Evolutionary conservation across 2,113 vertebrate genomes (phyloP).

Genomic region (Serilophus lunatus): DNA sequence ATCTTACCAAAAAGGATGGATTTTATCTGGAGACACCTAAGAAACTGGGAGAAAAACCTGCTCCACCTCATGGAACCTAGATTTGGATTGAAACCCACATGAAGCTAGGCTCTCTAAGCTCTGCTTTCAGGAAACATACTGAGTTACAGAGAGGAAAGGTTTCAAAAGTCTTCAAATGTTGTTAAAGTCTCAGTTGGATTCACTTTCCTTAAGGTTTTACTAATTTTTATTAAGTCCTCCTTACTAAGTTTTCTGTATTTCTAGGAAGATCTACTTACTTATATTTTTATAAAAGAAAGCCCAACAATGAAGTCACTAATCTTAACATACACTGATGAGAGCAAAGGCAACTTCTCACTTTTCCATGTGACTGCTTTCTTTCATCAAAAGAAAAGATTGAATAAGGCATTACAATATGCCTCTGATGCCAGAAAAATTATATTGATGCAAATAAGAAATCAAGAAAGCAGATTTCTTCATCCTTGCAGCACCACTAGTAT

Average conservation of each 20-base stretch:
- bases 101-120: not conserved
- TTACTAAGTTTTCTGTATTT: not conserved
- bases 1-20: not conserved
- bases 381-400: not conserved
- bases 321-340: not conserved
- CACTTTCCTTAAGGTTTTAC: not conserved
- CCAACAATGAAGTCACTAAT: not conserved
- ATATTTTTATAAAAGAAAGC: not conserved
- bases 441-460: not conserved
- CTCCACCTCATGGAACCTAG: not conserved
- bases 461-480: not conserved
- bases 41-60: not conserved
- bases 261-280: not conserved
- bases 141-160: not conserved
- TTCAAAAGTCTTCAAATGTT: not conserved
- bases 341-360: not conserved
- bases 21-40: conserved; percentile 9
- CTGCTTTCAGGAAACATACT: not conserved
- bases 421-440: not conserved
- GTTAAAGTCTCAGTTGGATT: not conserved
- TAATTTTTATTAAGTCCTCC: not conserved
- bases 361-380: not conserved
- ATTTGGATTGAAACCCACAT: not conserved
- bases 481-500: not conserved
- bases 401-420: not conserved